Conservation (phyloP, 2,797 vertebrate species). For the Florisuga fusca region DNA sequence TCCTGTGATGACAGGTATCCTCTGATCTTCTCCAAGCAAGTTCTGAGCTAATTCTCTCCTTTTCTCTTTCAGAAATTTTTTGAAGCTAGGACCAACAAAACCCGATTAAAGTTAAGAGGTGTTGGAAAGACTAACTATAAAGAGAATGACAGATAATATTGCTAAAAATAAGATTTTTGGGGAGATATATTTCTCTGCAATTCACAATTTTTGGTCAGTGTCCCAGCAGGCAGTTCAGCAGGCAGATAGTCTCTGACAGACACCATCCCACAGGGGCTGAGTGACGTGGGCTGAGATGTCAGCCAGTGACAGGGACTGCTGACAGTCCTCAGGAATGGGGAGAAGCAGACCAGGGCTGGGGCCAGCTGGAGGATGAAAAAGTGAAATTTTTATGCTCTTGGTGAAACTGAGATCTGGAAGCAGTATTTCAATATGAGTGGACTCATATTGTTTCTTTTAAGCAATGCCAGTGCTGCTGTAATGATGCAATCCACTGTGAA, state of each 20-base stretch:
- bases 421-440: neutral
- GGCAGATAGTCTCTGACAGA: neutral
- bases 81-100: neutral
- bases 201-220: neutral
- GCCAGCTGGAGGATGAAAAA: neutral
- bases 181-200: neutral
- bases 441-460: neutral
- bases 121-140: neutral
- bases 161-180: neutral
- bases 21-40: neutral
- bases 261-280: neutral
- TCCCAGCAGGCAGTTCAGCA: rapidly evolving
- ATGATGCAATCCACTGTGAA: neutral
- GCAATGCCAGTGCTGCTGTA: neutral
- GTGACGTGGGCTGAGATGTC: rapidly evolving
- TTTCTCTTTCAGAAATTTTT: neutral
- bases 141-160: neutral
- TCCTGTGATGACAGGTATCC: neutral
- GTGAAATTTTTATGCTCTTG: neutral
- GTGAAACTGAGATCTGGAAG: neutral
- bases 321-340: neutral
- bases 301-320: neutral
- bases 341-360: rapidly evolving
- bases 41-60: neutral
- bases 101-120: neutral